Evolutionary conservation across 2,888 invertebrate genomes (phyloP), one percentile per base, ranked within the genome.

Genomic region (Anodontia alba): DNA sequence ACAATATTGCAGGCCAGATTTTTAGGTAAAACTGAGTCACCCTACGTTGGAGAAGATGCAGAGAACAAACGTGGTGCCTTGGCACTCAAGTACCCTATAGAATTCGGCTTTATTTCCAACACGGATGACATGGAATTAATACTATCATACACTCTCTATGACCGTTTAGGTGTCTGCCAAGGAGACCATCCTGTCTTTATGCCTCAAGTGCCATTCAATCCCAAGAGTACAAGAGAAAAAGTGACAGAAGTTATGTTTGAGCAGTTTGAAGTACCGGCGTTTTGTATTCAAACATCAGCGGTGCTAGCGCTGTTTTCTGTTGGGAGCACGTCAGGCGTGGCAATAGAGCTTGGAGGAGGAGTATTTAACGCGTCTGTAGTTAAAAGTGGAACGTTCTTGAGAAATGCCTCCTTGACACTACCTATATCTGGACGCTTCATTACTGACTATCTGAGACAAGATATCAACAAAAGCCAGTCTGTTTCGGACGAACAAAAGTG

Each of bases 61-160:
- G 7, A 26, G 10, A 33, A 20, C 33, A 38, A 36, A n/a, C 67
- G 67, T 33, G 67, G 67, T 17, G 17, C 33, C 5, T 42, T 67
- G 36, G 67, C 67, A 31, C 17, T 67, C 20, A 67, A 67, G 67
- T 67, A 67, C 17, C 67, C 67, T 8, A 42, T 67, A 23, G 38
- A 67, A 33, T 26, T 23, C n/a, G 67, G 67, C n/a, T 67, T 38
- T 17, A 26, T 67, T 8, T 23, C 38, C 3, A 67, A 42, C n/a
- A 38, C 33, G 36, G 67, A 67, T 23, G 67, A 67, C n/a, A 36
- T 67, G 67, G 67, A 29, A n/a, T 33, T 29, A n/a, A 17, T 67
- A n/a, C 23, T 67, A 10, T 38, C 23, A 1, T 33, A 10, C n/a
- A 8, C 23, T 29, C 33, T 38, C 5, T n/a, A 33, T 23, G 42